Percentiles rank a stretch among this genome's conserved stretches.
Evolutionary conservation across 2,797 vertebrate genomes (phyloP).

Genomic region (Paguma larvata): DNA sequence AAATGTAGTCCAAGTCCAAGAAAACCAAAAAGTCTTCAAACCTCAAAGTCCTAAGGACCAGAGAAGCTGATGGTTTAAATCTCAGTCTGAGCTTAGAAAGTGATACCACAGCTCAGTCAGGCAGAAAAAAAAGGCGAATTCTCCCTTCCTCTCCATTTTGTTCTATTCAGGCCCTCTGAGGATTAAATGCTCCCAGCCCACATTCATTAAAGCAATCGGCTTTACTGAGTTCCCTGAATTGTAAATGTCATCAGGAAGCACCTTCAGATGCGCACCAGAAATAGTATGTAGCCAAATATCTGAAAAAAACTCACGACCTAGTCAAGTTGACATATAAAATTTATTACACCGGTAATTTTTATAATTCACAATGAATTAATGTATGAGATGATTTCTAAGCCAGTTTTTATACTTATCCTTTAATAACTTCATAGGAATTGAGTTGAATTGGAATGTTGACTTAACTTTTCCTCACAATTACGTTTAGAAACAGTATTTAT

Average conservation of each 20-base stretch:
- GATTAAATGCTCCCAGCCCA: neutral
- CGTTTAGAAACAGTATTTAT: neutral
- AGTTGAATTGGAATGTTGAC: neutral
- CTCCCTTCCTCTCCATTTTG: neutral
- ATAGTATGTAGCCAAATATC: neutral
- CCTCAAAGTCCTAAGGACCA: neutral
- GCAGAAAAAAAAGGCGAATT: neutral
- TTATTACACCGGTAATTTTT: neutral
- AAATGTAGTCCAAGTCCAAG: neutral
- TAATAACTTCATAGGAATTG: neutral
- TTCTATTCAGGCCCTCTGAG: neutral
- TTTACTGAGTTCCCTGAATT: neutral
- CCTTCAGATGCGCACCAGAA: neutral
- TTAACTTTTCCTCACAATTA: neutral
- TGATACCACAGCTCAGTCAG: neutral
- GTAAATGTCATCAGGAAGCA: neutral
- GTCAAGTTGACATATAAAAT: neutral
- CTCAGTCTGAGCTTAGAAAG: neutral
- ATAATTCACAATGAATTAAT: neutral
- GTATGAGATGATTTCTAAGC: neutral
- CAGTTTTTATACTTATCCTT: neutral
- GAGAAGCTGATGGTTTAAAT: neutral
- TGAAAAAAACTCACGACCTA: neutral
- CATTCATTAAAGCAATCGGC: neutral
- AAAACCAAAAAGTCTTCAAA: neutral